Evolutionary conservation across 1,140 invertebrate species (phyloP), one percentile per base, ranked within the genome.

Genomic region (Neelides sp.): DNA sequence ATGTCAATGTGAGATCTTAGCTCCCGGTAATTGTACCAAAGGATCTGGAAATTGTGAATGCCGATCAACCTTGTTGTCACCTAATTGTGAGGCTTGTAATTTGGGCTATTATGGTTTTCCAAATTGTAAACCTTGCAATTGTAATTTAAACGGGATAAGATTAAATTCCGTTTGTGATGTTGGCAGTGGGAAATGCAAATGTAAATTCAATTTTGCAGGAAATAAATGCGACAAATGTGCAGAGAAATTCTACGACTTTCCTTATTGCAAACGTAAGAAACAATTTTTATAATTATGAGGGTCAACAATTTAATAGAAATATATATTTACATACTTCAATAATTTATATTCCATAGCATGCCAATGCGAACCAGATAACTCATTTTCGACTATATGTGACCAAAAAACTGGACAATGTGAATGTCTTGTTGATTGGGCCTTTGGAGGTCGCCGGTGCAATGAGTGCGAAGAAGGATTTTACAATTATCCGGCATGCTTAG

Each of bases 101-200:
- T 78, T 79, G 59, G 92, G 95, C 1, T 96, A 94, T 69, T 97
- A 85, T 65, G 89, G 82, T 50, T 96, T 89, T 71, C 95, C 95
- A 0, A 71, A 85, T 41, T 99, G 96, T 64, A 78, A 82, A 54
- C 85, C 86, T 1, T 99, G 96, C 65, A 87, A 92, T 48, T 99
- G 95, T 67, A 75, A 86, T 64, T 67, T 87, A 1, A 90, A 91
- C 58, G 95, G 94, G 36, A 98, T 93, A 0, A 71, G 79, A 13
- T n/a, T n/a, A n/a, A 84, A 79, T 13, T 74, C 78, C 50, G 77
- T 89, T 30, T 97, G 93, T 67, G 82, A 89, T 65, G 82, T 87
- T 0, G 72, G 72, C 1, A 78, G 83, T 30, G 86, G 85, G 0
- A 73, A 78, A 64, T 97, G 93, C 65, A 85, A 87, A 0, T 98